These are phyloP conservation scores for Lepisosteus osseus DNA, from an alignment of 2,113 vertebrate genomes.

Conservation along the genomic window DNA sequence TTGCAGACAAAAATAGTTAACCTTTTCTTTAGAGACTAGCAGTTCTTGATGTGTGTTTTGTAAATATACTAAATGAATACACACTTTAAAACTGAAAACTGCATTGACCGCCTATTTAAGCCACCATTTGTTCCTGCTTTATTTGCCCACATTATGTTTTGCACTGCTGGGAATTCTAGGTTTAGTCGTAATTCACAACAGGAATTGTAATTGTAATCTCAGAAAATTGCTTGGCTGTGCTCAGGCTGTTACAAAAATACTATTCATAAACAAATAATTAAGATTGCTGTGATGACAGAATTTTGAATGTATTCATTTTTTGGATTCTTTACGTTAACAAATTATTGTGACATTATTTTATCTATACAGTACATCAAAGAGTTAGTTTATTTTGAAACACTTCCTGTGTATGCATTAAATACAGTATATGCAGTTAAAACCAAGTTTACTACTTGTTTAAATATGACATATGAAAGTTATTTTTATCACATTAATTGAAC, in stretches of 20 bases:
- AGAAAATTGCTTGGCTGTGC: neutral
- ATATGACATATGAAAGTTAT: too few species aligned
- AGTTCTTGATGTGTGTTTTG: neutral
- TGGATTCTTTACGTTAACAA: too few species aligned
- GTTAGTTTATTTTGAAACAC: too few species aligned
- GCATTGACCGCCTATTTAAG: neutral
- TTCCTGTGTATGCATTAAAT: too few species aligned
- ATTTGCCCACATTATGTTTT: neutral
- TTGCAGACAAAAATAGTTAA: constrained; percentile 10
- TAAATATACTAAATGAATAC: constrained; percentile 4
- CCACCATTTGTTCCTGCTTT: neutral
- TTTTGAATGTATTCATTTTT: too few species aligned
- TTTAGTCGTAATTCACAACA: neutral
- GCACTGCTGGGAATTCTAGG: neutral
- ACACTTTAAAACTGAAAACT: neutral
- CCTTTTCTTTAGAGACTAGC: constrained; percentile 1
- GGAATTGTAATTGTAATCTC: neutral
- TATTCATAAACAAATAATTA: too few species aligned
- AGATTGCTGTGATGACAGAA: too few species aligned
- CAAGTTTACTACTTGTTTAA: too few species aligned
- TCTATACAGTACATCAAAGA: too few species aligned
- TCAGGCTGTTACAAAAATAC: neutral
- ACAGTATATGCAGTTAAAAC: too few species aligned
- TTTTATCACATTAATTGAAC: too few species aligned
- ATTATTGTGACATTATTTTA: too few species aligned